A percentile compares a stretch with the other conserved stretches of the same genome.
phyloP scores from a whole-genome alignment of 2,113 vertebrate species.

The Salminus brasiliensis region DNA sequence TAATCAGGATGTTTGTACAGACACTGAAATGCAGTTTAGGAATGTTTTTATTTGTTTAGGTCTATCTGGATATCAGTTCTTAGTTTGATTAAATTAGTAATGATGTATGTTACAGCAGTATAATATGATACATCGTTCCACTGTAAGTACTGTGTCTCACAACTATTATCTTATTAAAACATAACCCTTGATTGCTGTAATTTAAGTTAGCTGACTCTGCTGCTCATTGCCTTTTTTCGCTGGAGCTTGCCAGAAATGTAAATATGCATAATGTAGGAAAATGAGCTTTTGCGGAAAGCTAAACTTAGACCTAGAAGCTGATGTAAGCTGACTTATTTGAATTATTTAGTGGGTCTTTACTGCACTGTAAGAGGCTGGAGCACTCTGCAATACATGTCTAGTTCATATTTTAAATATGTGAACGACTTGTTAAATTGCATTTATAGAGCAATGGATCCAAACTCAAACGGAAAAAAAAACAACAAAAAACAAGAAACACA shows the following conservation, averaged over 20 bases:
- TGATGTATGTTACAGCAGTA: too few species aligned
- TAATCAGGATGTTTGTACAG: background rate
- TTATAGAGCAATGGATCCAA: background rate
- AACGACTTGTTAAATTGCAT: background rate
- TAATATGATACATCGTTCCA: too few species aligned
- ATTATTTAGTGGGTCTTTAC: background rate
- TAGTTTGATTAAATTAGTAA: too few species aligned
- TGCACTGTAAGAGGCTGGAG: background rate
- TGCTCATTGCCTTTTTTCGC: background rate
- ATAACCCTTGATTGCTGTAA: too few species aligned
- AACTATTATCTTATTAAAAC: background rate
- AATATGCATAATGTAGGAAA: constrained; percentile 7
- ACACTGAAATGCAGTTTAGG: background rate
- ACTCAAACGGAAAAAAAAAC: too few species aligned
- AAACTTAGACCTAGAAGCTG: background rate
- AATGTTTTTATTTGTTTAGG: too few species aligned
- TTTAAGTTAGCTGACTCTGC: too few species aligned
- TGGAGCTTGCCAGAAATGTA: background rate
- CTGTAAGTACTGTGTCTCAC: too few species aligned
- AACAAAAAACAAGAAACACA: too few species aligned
- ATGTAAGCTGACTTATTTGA: background rate
- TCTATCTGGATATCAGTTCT: too few species aligned
- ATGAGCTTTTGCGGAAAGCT: background rate
- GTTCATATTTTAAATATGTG: background rate
- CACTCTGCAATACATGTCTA: background rate